These are phyloP conservation scores for Gavia stellata DNA, from an alignment of 2,113 vertebrate genomes.

Conservation along the genomic window DNA sequence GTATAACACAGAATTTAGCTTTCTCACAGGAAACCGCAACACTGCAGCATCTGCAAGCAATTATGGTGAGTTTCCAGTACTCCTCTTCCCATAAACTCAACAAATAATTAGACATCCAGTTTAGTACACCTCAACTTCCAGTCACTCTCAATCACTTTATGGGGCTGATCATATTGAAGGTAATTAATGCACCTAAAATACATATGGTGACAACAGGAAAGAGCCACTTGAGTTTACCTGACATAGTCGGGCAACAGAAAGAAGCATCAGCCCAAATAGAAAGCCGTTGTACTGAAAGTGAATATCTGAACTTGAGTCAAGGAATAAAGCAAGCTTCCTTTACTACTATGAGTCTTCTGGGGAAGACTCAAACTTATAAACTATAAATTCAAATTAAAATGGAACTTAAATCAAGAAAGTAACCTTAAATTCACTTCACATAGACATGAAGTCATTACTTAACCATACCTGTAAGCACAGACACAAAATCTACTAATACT, in stretches of 20 bases:
- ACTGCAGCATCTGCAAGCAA: background rate
- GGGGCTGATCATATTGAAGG: background rate
- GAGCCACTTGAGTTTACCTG: constrained; percentile 77
- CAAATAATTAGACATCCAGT: background rate
- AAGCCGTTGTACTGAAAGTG: constrained; percentile 99
- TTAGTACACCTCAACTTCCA: background rate
- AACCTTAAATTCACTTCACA: background rate
- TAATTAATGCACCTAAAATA: background rate
- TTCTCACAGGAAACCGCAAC: background rate
- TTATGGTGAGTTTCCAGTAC: background rate
- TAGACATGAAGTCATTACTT: background rate
- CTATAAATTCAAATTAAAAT: background rate
- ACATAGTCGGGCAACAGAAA: constrained; percentile 88
- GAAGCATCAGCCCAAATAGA: constrained; percentile 89
- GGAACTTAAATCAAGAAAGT: background rate
- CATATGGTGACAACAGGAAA: accelerated
- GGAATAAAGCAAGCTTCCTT: background rate
- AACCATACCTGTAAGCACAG: background rate
- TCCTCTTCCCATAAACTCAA: background rate
- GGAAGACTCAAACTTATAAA: background rate
- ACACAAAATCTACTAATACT: background rate
- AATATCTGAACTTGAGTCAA: constrained; percentile 81
- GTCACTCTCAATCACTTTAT: background rate
- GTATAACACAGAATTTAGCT: background rate
- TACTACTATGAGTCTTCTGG: background rate